Evolutionary conservation across 2,888 invertebrate genomes (phyloP).

Genomic region (Taphrorychus bicolor): DNA sequence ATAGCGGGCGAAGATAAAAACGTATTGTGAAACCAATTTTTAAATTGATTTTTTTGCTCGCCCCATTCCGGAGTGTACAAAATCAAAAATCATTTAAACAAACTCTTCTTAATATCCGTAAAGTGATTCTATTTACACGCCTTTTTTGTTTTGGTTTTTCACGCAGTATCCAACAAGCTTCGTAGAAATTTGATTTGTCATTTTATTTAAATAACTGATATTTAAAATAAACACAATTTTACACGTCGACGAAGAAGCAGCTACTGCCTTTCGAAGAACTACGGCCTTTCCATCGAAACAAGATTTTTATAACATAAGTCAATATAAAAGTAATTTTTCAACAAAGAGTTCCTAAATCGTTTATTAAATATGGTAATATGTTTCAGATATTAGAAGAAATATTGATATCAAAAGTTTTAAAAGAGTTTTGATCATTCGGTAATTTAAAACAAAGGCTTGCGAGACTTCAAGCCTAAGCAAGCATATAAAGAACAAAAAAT

Average conservation of each 20-base stretch:
- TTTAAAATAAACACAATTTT: conserved; percentile 49
- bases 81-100: conserved; percentile 38
- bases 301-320: no score
- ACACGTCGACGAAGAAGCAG: conserved; percentile 37
- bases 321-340: conserved; percentile 1
- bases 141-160: conserved; percentile 37
- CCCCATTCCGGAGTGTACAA: conserved; percentile 16
- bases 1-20: neutral
- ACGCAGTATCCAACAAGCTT: conserved; percentile 17
- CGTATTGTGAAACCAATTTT: conserved; percentile 22
- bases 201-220: conserved; percentile 50
- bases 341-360: no score
- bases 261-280: conserved; percentile 20
- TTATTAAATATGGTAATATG: no score
- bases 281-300: neutral
- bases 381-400: neutral
- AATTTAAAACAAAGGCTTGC: no score
- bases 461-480: no score
- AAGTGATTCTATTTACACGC: conserved; percentile 43
- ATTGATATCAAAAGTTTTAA: conserved; percentile 6
- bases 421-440: no score
- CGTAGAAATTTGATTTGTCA: conserved; percentile 48
- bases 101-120: conserved; percentile 32
- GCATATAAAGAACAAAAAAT: no score
- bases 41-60: conserved; percentile 33